These are phyloP conservation scores for Campoletis sonorensis DNA, from an alignment of 1,140 invertebrate genomes.

Conservation along the genomic window DNA sequence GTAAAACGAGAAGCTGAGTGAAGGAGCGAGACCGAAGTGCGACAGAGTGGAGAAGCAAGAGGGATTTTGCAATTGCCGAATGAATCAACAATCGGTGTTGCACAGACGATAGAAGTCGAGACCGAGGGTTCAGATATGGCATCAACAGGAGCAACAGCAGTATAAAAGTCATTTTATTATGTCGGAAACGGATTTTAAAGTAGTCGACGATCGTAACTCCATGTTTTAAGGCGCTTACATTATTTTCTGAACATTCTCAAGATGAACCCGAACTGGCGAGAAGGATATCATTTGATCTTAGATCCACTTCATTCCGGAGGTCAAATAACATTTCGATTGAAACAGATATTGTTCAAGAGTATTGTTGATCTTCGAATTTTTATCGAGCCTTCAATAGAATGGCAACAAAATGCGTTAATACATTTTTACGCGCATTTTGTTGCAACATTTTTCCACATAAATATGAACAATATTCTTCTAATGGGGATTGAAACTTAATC, in stretches of 20 bases:
- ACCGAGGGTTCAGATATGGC: background rate
- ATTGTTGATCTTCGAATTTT: background rate
- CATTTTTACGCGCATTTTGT: no score
- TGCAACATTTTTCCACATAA: background rate
- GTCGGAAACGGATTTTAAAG: slow-evolving; percentile 15
- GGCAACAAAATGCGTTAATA: no score
- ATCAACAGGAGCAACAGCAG: slow-evolving; percentile 14
- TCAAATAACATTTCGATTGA: background rate
- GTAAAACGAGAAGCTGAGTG: slow-evolving; percentile 15
- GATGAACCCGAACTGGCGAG: background rate
- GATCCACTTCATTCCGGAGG: background rate
- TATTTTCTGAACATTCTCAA: background rate
- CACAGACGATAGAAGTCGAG: slow-evolving; percentile 15
- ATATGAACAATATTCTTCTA: background rate
- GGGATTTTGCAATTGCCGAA: slow-evolving; percentile 21
- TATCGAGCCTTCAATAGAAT: no score
- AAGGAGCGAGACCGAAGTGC: background rate
- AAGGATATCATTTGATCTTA: background rate
- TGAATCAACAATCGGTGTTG: slow-evolving; percentile 21
- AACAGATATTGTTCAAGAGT: background rate
- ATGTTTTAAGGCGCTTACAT: slow-evolving; percentile 11
- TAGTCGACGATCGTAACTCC: background rate
- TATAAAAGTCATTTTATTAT: slow-evolving; percentile 26
- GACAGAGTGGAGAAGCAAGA: background rate
- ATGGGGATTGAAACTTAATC: background rate